Evolutionary conservation across 2,888 invertebrate species (phyloP).

Genomic region (Sarcophaga rosellei): DNA sequence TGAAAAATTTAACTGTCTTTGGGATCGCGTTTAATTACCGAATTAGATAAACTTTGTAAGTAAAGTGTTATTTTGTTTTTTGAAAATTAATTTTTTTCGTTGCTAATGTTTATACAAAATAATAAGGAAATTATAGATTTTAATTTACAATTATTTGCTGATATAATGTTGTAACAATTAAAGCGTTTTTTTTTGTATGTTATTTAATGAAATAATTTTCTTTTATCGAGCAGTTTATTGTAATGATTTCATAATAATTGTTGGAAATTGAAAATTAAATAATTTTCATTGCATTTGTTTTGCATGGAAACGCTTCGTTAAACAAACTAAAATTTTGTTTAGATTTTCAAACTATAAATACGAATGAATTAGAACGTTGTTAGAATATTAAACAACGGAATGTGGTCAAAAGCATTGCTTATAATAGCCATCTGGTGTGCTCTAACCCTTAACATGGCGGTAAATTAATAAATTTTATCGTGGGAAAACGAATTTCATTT

Average conservation of each 20-base stretch:
- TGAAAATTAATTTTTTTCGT: too few species aligned
- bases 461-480: conserved; percentile 18
- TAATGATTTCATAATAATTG: conserved; percentile 26
- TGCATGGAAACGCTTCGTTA: conserved; percentile 53
- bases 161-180: conserved; percentile 1
- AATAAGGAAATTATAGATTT: background rate
- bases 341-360: conserved; percentile 48
- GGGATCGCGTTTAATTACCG: too few species aligned
- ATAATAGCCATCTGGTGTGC: conserved; percentile 40
- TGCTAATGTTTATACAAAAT: background rate
- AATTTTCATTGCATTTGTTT: conserved; percentile 12
- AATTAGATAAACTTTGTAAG: too few species aligned
- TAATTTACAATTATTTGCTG: background rate
- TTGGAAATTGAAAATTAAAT: conserved; percentile 4
- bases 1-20: too few species aligned
- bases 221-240: background rate
- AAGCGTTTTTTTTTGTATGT: background rate
- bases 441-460: conserved; percentile 56
- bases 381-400: conserved; percentile 27
- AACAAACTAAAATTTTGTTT: conserved; percentile 10
- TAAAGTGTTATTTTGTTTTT: background rate
- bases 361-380: background rate
- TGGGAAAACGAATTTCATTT: background rate
- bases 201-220: background rate
- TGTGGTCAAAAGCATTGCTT: conserved; percentile 56